These are phyloP conservation scores for Atherinomorus stipes DNA, from an alignment of 2,113 vertebrate genomes.

Conservation along the genomic window DNA sequence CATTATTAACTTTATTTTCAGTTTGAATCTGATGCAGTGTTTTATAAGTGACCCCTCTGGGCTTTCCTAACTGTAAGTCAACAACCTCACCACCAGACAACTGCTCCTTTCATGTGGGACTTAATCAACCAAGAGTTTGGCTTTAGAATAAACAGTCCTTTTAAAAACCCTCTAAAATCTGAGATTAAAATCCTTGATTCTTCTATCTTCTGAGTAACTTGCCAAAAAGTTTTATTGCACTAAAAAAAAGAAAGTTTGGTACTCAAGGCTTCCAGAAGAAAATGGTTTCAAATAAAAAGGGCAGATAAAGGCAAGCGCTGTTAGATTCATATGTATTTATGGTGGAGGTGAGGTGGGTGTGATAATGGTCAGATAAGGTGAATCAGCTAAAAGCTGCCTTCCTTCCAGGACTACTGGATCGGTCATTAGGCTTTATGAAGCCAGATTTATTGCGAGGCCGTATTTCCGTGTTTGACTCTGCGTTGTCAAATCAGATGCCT, in stretches of 20 bases:
- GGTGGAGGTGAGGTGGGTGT: slow-evolving; percentile 25
- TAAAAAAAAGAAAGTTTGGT: slow-evolving; percentile 22
- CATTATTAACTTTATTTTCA: neutral
- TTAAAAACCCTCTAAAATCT: neutral
- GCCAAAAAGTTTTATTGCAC: slow-evolving; percentile 22
- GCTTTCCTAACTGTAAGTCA: neutral
- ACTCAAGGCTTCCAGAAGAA: slow-evolving; percentile 14
- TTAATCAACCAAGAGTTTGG: neutral
- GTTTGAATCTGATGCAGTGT: neutral
- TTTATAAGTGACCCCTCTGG: neutral
- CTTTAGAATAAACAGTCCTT: slow-evolving; percentile 6
- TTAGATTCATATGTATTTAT: slow-evolving; percentile 42
- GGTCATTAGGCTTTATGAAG: slow-evolving; percentile 67
- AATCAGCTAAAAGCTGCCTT: slow-evolving; percentile 57
- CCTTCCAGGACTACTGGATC: slow-evolving; percentile 51
- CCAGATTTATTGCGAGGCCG: slow-evolving; percentile 53
- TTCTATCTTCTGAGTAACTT: neutral
- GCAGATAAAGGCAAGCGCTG: slow-evolving; percentile 34
- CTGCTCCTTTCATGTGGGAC: no score
- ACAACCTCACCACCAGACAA: neutral
- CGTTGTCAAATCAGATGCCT: slow-evolving; percentile 14
- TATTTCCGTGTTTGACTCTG: slow-evolving; percentile 29
- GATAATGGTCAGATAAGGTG: slow-evolving; percentile 54
- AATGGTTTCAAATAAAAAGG: slow-evolving; percentile 5
- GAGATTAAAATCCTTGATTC: slow-evolving; percentile 1